phyloP scores from a whole-genome alignment of 2,113 vertebrate species.

The Mohoua ochrocephala region DNA sequence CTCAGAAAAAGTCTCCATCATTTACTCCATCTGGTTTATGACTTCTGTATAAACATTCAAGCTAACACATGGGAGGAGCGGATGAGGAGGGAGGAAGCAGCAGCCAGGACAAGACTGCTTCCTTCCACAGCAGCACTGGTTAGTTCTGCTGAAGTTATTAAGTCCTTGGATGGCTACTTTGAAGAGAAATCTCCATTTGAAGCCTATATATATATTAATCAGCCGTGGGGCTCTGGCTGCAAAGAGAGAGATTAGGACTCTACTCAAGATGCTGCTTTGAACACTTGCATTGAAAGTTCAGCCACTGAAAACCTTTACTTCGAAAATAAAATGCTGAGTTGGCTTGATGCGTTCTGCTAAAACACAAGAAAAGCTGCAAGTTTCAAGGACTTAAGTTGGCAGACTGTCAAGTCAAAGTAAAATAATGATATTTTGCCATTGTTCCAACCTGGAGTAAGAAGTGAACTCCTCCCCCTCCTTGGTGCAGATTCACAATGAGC shows the following conservation, averaged over 20 bases:
- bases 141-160: background rate
- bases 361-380: background rate
- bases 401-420: background rate
- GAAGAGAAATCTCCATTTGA: background rate
- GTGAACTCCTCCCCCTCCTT: background rate
- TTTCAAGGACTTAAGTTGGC: background rate
- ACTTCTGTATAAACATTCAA: background rate
- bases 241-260: background rate
- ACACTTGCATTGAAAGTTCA: background rate
- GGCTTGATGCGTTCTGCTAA: background rate
- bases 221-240: background rate
- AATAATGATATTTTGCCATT: background rate
- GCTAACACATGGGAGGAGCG: background rate
- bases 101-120: background rate
- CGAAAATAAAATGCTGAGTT: background rate
- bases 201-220: background rate
- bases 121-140: background rate
- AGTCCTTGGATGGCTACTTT: background rate
- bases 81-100: background rate
- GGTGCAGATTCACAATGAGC: background rate
- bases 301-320: background rate
- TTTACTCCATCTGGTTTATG: background rate
- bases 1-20: background rate
- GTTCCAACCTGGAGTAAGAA: background rate
- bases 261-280: background rate